phyloP scores from a whole-genome alignment of 2,113 vertebrate species.

The Galeopterus variegatus region DNA sequence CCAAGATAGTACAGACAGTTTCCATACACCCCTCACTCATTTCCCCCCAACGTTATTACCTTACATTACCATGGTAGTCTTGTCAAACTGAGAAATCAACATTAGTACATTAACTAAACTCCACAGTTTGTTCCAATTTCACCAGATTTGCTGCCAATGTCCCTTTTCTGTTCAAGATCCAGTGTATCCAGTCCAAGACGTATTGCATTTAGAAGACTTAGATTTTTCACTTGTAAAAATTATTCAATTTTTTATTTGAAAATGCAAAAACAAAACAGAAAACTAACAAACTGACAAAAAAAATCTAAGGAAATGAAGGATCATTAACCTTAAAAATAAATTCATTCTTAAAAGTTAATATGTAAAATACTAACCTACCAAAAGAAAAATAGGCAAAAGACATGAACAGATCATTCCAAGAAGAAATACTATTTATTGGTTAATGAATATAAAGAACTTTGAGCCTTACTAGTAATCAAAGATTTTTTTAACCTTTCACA shows the following conservation, averaged over 20 bases:
- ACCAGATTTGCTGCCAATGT: background rate
- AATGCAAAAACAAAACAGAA: background rate
- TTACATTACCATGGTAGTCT: background rate
- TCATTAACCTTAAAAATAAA: background rate
- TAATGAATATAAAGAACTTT: background rate
- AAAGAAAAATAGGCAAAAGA: background rate
- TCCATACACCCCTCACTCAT: background rate
- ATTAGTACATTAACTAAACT: background rate
- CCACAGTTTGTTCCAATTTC: background rate
- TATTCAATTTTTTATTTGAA: background rate
- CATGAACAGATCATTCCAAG: background rate
- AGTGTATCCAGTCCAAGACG: background rate
- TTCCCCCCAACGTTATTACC: too few relatives aligned
- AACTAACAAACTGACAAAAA: background rate
- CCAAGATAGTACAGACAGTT: background rate
- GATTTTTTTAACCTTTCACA: background rate
- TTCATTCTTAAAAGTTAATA: background rate
- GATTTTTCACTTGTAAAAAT: background rate
- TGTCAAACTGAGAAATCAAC: background rate
- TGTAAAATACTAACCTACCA: background rate
- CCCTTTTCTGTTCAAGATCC: background rate
- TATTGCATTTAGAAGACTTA: background rate
- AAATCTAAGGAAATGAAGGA: background rate
- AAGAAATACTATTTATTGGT: background rate
- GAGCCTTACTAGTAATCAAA: background rate